A percentile compares a stretch with the other conserved stretches of the same genome.
phyloP scores from a whole-genome alignment of 2,888 invertebrate species.

The Caenorhabditis becei region DNA sequence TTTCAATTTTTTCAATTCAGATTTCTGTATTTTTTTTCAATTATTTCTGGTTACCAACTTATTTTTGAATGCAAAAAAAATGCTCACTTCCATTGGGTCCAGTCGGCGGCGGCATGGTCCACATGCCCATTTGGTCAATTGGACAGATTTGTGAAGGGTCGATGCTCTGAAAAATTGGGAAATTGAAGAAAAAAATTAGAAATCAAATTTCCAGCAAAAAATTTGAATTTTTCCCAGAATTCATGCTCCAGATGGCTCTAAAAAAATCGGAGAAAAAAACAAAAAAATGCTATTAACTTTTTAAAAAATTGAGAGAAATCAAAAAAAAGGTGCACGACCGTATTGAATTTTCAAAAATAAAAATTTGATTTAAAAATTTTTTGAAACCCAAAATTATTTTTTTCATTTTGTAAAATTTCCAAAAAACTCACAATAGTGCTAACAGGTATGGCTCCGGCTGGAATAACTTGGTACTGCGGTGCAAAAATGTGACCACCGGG shows the following conservation, averaged over 20 bases:
- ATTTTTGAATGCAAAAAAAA: too few species aligned
- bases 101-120: constrained; percentile 50
- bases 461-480: constrained; percentile 55
- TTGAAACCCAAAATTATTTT: too few species aligned
- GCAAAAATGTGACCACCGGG: constrained; percentile 10
- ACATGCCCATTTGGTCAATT: constrained; percentile 48
- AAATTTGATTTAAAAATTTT: too few species aligned
- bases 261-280: background rate
- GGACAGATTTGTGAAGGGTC: constrained; percentile 60
- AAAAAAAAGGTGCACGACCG: too few species aligned
- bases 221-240: too few species aligned
- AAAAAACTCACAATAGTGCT: constrained; percentile 53
- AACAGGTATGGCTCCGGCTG: constrained; percentile 52
- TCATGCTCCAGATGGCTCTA: background rate
- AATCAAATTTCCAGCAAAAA: too few species aligned
- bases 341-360: too few species aligned
- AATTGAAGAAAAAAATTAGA: background rate
- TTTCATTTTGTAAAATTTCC: too few species aligned
- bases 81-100: constrained; percentile 40
- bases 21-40: too few species aligned
- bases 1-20: too few species aligned
- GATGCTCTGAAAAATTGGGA: constrained; percentile 36
- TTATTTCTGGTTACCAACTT: too few species aligned
- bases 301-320: too few species aligned
- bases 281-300: background rate